These are phyloP conservation scores for Cryptomyrus ogoouensis DNA, from an alignment of 2,113 vertebrate species.

Conservation along the genomic window DNA sequence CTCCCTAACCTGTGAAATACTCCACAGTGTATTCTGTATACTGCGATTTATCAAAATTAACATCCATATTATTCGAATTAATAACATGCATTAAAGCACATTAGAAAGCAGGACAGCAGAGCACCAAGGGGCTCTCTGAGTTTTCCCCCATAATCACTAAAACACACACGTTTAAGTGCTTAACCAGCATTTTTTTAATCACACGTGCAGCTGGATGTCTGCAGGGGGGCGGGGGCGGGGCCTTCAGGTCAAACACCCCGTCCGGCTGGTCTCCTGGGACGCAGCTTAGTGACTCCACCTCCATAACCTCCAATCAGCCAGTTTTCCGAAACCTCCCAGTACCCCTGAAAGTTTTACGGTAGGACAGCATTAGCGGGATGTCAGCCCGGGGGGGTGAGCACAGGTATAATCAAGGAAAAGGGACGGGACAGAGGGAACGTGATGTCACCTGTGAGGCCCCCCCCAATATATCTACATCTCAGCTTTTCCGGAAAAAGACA, in stretches of 20 bases:
- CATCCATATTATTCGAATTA: neutral
- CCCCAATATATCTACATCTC: neutral
- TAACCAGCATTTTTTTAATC: neutral
- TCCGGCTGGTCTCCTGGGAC: neutral
- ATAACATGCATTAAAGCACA: neutral
- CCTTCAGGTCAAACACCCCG: neutral
- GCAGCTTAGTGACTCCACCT: neutral
- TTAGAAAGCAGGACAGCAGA: neutral
- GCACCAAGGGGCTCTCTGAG: neutral
- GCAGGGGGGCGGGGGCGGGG: neutral
- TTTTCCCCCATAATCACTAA: neutral
- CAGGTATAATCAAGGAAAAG: neutral
- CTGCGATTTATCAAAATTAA: neutral
- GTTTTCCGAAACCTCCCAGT: neutral
- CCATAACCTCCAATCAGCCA: neutral
- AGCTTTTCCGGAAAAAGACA: neutral
- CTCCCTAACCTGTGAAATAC: neutral
- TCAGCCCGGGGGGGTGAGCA: neutral
- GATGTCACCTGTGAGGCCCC: too few species aligned
- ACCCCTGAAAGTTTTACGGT: neutral
- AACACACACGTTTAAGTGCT: conserved; percentile 5
- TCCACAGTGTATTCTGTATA: neutral
- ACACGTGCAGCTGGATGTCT: neutral
- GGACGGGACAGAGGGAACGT: neutral
- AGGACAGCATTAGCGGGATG: neutral